phyloP scores from a whole-genome alignment of 2,113 vertebrate genomes.

The Chrysochloris asiatica region DNA sequence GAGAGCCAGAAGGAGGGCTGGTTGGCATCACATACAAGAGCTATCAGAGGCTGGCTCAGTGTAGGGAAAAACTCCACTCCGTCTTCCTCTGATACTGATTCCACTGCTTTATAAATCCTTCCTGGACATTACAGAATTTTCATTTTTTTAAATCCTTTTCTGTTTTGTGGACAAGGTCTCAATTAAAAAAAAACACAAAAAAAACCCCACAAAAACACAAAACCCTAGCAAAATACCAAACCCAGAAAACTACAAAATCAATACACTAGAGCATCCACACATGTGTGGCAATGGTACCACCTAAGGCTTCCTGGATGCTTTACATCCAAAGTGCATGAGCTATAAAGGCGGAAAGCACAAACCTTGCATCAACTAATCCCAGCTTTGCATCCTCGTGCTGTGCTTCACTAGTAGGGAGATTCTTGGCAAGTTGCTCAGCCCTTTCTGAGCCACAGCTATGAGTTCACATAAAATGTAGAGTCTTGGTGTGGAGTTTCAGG shows the following conservation, averaged over 20 bases:
- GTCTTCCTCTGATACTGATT: neutral
- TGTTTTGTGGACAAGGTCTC: neutral
- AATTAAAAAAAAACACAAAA: neutral
- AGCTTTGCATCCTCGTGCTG: too few relatives aligned
- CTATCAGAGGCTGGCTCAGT: rapidly evolving
- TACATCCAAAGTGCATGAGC: neutral
- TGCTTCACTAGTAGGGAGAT: neutral
- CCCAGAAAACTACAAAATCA: neutral
- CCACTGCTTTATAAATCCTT: neutral
- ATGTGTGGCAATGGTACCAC: neutral
- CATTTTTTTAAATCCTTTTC: neutral
- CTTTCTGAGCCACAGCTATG: neutral
- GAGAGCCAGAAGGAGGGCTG: neutral
- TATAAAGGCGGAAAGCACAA: rapidly evolving
- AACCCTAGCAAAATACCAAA: too few relatives aligned
- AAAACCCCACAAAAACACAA: too few relatives aligned
- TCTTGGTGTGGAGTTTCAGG: too few relatives aligned
- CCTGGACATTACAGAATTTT: neutral
- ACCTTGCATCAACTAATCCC: too few relatives aligned
- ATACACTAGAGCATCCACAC: rapidly evolving
- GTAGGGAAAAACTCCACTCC: neutral
- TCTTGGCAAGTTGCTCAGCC: neutral
- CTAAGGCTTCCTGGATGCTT: neutral
- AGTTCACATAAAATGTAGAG: neutral
- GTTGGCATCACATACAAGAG: rapidly evolving